These are phyloP conservation scores for Apaloderma vittatum DNA, from an alignment of 2,113 vertebrate genomes.

Conservation along the genomic window DNA sequence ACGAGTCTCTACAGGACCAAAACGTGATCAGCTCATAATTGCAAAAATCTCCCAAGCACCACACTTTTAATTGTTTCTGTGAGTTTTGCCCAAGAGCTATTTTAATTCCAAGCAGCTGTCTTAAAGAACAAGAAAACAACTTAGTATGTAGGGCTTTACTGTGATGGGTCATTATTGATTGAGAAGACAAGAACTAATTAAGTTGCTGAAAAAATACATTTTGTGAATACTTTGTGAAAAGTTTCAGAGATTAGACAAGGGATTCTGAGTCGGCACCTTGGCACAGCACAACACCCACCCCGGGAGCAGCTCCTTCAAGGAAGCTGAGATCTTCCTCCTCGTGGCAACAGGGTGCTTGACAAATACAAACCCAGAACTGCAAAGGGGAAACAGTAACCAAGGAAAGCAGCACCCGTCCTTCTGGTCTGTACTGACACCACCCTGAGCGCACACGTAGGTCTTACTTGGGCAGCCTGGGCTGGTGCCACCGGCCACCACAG, in stretches of 20 bases:
- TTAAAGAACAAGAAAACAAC: conserved; percentile 29
- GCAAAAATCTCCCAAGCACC: conserved; percentile 24
- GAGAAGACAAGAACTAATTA: conserved; percentile 14
- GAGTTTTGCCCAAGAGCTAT: conserved; percentile 54
- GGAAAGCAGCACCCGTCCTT: not conserved
- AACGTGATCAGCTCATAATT: conserved; percentile 30
- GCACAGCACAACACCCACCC: not conserved
- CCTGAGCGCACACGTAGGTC: accelerated
- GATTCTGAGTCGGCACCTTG: not conserved
- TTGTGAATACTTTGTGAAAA: not conserved
- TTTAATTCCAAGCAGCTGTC: conserved; percentile 56
- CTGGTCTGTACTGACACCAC: not conserved
- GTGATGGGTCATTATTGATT: conserved; percentile 38
- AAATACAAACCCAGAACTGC: not conserved
- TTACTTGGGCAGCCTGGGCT: accelerated
- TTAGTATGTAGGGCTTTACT: conserved; percentile 12
- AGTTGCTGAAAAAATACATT: not conserved
- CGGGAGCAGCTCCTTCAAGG: not conserved
- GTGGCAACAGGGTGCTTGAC: too few species aligned
- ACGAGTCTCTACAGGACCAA: not conserved
- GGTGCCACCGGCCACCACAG: not conserved
- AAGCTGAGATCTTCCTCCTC: not conserved
- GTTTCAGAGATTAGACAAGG: not conserved
- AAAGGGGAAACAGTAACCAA: not conserved
- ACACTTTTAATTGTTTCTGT: conserved; percentile 52